Evolutionary conservation across 2,888 invertebrate genomes (phyloP), one percentile per base, ranked within the genome.

Genomic region (Lasioglossum villosulum): DNA sequence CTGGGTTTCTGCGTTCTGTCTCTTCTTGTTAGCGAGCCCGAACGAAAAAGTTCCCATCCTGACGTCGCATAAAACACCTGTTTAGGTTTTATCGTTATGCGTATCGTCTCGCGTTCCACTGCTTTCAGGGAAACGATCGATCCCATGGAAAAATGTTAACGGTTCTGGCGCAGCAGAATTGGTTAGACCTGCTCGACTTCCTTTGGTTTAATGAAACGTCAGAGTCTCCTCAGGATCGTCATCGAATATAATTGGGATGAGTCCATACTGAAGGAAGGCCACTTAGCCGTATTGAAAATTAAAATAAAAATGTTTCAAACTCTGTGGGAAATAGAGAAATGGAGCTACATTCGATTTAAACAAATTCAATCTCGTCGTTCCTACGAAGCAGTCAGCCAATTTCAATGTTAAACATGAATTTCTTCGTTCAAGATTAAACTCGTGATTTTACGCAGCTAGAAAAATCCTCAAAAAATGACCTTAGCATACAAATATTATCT

Each of bases 21-120:
- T 71, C 37, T 82, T 80, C 86, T 88, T 85, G 87, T 90, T 89
- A 87, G 68, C 84, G 59, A 10, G 34, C 1, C 37, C 68, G 23
- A 3, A n/a, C 34, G 23, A 59, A 59, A 59, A 59, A 59, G 27
- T 68, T 66, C 34, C 34, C 66, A 8, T 66, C 34, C 66, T 4
- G 34, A 10, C 34, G 66, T 34, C 16, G 66, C 66, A 19, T 19
- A 19, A 66, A 66, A 66, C 66, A 34, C 6, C 34, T 66, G 19
- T 66, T 66, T 66, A 66, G 59, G 27, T 59, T 59, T 59, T 59
- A 59, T 59, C 27, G 16, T 59, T 59, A 59, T 59, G 27, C 27
- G 14, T 27, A n/a, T 59, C 59, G 59, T 27, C 27, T 16, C 27
- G 59, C 27, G 59, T 27, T 27, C 59, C 27, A 27, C 5, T 16